Conservation (phyloP, 2,113 vertebrate species). For the Thalassoma bifasciatum region DNA sequence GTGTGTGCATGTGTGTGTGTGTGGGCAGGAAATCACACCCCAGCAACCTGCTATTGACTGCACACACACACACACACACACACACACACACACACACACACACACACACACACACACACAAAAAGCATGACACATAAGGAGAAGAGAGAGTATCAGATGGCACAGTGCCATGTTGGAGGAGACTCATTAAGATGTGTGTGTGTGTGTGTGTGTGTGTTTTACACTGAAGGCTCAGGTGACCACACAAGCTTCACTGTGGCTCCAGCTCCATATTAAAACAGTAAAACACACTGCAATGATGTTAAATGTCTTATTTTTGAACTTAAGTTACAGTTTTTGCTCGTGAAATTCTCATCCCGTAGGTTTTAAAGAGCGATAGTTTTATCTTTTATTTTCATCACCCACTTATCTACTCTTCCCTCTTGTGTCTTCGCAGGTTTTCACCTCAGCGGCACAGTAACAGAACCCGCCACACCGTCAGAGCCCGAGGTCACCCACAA, state of each 20-base stretch:
- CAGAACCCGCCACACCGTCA: slow-evolving; percentile 88
- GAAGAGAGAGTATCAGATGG: slow-evolving; percentile 54
- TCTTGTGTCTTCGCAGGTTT: slow-evolving; percentile 83
- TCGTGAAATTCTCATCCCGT: too few relatives aligned
- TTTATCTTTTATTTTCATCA: neutral
- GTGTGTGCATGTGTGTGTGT: neutral
- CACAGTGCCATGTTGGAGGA: slow-evolving; percentile 28
- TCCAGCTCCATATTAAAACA: neutral
- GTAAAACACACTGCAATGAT: neutral
- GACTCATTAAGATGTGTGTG: slow-evolving; percentile 54
- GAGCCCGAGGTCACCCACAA: slow-evolving; percentile 95
- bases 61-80: slow-evolving; percentile 40
- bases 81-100: slow-evolving; percentile 35
- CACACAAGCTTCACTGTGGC: slow-evolving; percentile 5
- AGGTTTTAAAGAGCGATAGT: too few relatives aligned
- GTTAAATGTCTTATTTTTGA: neutral
- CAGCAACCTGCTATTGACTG: slow-evolving; percentile 23
- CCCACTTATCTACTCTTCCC: slow-evolving; percentile 2
- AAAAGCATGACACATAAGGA: slow-evolving; percentile 17
- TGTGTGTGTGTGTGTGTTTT: slow-evolving; percentile 62
- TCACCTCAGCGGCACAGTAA: slow-evolving; percentile 97
- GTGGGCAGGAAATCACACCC: slow-evolving; percentile 41
- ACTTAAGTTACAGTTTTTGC: neutral
- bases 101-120: slow-evolving; percentile 35
- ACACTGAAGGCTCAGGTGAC: slow-evolving; percentile 45